These are phyloP conservation scores for Amaurobius ferox DNA, from an alignment of 2,888 invertebrate species.

Conservation along the genomic window DNA sequence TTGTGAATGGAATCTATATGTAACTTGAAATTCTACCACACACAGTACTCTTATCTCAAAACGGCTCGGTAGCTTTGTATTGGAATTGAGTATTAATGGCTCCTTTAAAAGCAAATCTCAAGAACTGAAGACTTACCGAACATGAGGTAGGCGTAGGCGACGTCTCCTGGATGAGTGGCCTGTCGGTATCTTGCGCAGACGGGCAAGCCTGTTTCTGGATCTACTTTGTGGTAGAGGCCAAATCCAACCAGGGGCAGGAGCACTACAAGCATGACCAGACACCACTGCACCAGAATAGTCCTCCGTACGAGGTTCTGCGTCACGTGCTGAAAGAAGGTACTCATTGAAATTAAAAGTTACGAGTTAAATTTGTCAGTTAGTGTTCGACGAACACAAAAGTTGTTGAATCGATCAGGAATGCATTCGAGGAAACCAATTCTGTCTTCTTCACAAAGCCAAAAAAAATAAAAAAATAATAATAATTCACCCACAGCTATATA, in stretches of 20 bases:
- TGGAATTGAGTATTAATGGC: too few species aligned
- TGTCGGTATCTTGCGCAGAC: slow-evolving; percentile 86
- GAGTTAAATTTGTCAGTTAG: too few species aligned
- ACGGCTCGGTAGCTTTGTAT: too few species aligned
- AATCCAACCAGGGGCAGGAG: slow-evolving; percentile 86
- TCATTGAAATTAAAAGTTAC: too few species aligned
- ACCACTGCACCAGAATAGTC: slow-evolving; percentile 84
- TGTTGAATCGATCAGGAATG: neutral
- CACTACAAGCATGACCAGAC: slow-evolving; percentile 84
- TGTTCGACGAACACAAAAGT: neutral
- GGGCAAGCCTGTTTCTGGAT: slow-evolving; percentile 19
- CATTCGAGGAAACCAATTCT: neutral
- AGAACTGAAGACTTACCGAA: slow-evolving; percentile 64
- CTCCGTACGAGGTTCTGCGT: slow-evolving; percentile 87
- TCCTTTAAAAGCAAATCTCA: too few species aligned
- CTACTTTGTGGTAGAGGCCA: slow-evolving; percentile 83
- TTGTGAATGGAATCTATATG: too few species aligned
- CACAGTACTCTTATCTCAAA: too few species aligned
- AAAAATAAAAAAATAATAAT: too few species aligned
- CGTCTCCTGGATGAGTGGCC: slow-evolving; percentile 82
- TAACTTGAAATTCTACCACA: too few species aligned
- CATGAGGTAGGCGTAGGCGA: slow-evolving; percentile 80
- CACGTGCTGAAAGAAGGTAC: slow-evolving; percentile 84
- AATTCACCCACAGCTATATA: too few species aligned
- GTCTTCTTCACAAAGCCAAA: too few species aligned